Base-by-base conservation (phyloP, 2,888 invertebrate species). In the Dryobotodes eremita region DNA sequence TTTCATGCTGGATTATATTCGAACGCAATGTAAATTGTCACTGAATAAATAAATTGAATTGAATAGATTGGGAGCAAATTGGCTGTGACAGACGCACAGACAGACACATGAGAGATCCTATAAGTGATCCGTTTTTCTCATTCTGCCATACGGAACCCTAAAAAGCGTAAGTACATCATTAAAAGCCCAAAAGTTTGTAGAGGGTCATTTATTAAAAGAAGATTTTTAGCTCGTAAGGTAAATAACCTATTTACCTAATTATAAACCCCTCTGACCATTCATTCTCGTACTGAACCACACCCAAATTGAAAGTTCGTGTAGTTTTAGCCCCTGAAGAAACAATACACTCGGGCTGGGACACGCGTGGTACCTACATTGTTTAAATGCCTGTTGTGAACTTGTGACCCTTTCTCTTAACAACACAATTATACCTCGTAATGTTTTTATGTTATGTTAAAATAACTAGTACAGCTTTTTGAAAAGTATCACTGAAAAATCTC, bases 291-390 rank as follows among this genome's bases (percentile, higher is more conserved):
- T 55, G 15, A 59, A 65, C 55, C 42, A n/a, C 55, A n/a, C 68
- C 46, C 46, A 64, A 86, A 86, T 86, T 85, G 86, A 80, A 77
- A 71, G 77, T 75, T 20, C 70, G 64, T 85, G 83, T 86, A 73
- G 66, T 68, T 69, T 13, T 65, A 55, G 59, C 75, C 76, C 66
- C 75, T 66, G 42, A 42, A 79, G 86, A 36, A 72, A 75, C 36
- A 36, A 70, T n/a, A 61, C 46, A 70, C 53, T 76, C 53, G 23
- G 70, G 64, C 13, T 57, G 57, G 10, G n/a, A 26, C 50, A n/a
- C 57, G 57, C 65, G 31, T 65, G 15, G 3, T n/a, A 17, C 55
- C n/a, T 53, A 55, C 31, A 48, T 42, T 46, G 69, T 65, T 59
- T 15, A 36, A 76, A 82, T 82, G 64, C 50, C 36, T 71, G 61